Evolutionary conservation across 2,797 vertebrate genomes (phyloP), one percentile per base, ranked within the genome.

Genomic region (Enteromius viviparus): DNA sequence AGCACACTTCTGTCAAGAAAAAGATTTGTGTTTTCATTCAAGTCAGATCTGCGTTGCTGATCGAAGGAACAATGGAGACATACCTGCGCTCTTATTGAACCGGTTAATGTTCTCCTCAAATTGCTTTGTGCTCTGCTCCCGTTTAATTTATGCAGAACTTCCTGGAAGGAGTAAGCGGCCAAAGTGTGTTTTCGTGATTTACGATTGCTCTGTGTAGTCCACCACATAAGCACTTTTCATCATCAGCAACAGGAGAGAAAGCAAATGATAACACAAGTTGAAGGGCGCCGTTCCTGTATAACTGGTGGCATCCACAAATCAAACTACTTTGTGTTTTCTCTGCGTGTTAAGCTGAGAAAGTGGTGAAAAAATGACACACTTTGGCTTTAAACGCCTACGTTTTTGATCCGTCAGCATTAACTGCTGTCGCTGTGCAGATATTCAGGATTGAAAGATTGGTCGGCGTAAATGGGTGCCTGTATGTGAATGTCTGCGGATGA

Each of bases 401-500:
- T 53, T 34, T 37, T 53, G 19, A 74, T 53, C 55, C 40, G 55
- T 45, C 75, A 64, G 55, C 55, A 77, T 62, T 77, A 60, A 62
- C 72, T 6, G 9, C 8, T 0, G 40, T 70, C 40, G 2, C 26
- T 17, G 12, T 62, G 60, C 14, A 29, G 26, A 62, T 62, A 29
- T 62, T 62, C 60, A 29, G 23, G 12, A 62, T 21, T 53, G 29
- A 74, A 74, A 2, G 49, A 53, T 74, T 53, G 49, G 17, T 21
- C 17, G 10, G 71, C 47, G 29, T 74, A 14, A 74, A 77, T 26
- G 72, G 72, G 34, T 40, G 53, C 72, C 72, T 58, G 37, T 10
- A 32, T 62, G 49, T 58, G 19, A 70, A 45, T 81, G 53, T 81
- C 69, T 65, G 58, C 8, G 9, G 70, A 55, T 80, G 69, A 81